These are phyloP conservation scores for Mesorhabditis spiculigera DNA, from an alignment of 2,888 invertebrate genomes.

Conservation along the genomic window DNA sequence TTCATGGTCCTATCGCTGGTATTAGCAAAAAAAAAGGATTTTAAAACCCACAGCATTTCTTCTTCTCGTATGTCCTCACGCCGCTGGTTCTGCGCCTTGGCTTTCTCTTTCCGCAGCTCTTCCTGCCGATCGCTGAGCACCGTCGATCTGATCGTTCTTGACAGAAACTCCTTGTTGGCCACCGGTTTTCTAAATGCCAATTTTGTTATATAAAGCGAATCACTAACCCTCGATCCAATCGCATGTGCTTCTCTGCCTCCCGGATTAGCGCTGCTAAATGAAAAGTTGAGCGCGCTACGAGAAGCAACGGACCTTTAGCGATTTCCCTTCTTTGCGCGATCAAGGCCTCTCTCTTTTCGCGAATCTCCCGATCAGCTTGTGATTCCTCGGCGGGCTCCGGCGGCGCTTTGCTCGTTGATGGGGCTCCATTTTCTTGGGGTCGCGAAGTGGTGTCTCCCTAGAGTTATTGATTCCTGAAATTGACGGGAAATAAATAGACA, in stretches of 20 bases:
- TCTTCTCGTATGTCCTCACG: not conserved
- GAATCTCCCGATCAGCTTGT: slow-evolving; percentile 3
- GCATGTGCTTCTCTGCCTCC: not conserved
- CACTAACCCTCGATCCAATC: not conserved
- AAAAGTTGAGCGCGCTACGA: not conserved
- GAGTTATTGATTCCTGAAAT: not conserved
- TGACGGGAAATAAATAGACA: not conserved
- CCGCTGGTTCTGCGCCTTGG: not conserved
- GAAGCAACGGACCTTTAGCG: slow-evolving; percentile 9
- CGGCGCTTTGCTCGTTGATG: not conserved
- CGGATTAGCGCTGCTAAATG: not conserved
- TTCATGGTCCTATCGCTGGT: too few species aligned
- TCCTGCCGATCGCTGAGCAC: not conserved
- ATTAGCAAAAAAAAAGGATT: not conserved
- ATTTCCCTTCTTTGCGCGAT: not conserved
- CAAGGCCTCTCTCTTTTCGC: not conserved
- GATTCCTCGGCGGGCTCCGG: not conserved
- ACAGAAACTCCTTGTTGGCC: not conserved
- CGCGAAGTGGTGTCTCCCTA: not conserved
- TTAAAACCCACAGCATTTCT: not conserved
- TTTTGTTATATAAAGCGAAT: not conserved
- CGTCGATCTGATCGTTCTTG: not conserved
- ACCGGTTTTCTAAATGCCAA: not conserved
- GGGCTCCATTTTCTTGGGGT: not conserved
- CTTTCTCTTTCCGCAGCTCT: not conserved